phyloP scores from a whole-genome alignment of 2,888 invertebrate genomes.

The Cloeon dipterum region DNA sequence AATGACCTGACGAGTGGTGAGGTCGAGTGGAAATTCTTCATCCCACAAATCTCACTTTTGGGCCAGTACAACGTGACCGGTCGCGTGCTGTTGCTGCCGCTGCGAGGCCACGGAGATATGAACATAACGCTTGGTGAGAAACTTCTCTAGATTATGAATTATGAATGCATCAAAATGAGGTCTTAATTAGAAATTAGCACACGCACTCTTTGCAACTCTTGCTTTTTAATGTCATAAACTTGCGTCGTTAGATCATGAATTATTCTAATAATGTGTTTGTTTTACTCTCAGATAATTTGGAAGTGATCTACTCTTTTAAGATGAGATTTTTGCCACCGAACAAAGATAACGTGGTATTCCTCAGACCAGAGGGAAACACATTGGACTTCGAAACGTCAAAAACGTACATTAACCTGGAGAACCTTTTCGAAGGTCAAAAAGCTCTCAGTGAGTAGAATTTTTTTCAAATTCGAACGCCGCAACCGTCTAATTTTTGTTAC shows the following conservation, averaged over 20 bases:
- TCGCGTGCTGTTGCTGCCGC: neutral
- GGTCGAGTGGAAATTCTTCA: no score
- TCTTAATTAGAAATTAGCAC: no score
- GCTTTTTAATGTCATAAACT: no score
- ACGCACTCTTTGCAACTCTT: no score
- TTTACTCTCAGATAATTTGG: neutral
- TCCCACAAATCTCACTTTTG: no score
- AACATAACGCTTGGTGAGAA: conserved; percentile 4
- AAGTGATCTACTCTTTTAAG: neutral
- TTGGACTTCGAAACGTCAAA: neutral
- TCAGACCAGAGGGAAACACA: neutral
- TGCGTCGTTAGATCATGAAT: no score
- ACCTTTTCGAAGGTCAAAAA: conserved; percentile 3
- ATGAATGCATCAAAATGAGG: no score
- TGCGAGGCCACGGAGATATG: conserved; percentile 1
- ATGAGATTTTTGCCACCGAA: neutral
- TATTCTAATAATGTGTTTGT: neutral
- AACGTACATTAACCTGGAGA: conserved; percentile 1
- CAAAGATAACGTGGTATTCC: neutral
- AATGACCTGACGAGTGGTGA: no score
- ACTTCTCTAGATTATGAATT: no score
- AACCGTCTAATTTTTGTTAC: no score
- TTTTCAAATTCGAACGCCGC: no score
- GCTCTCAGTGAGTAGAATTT: conserved; percentile 1
- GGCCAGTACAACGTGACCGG: conserved; percentile 3